These are phyloP conservation scores for Prosopocoilus inquinatus DNA, from an alignment of 2,888 invertebrate species.

Conservation along the genomic window DNA sequence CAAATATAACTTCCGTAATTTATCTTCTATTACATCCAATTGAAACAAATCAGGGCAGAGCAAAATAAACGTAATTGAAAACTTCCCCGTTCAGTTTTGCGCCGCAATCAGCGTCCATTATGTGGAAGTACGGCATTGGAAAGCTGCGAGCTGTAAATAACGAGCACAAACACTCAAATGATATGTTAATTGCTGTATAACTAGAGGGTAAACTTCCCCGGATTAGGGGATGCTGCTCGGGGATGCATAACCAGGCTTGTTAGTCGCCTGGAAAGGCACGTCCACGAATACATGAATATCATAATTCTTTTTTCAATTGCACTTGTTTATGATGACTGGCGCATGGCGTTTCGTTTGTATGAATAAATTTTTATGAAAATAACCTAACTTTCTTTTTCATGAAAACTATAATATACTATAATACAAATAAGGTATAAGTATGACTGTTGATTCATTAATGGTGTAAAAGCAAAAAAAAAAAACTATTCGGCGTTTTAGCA, in stretches of 20 bases:
- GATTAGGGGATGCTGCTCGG: slow-evolving; percentile 1
- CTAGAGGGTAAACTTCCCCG: slow-evolving; percentile 40
- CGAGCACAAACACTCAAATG: slow-evolving; percentile 45
- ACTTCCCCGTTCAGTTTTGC: slow-evolving; percentile 36
- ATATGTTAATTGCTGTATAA: slow-evolving; percentile 47
- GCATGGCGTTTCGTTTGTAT: no score
- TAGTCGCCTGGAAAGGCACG: slow-evolving; percentile 46
- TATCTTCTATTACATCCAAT: slow-evolving; percentile 37
- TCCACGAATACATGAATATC: slow-evolving; percentile 46
- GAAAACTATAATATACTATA: no score
- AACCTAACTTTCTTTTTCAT: no score
- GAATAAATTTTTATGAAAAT: no score
- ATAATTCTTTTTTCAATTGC: slow-evolving; percentile 6
- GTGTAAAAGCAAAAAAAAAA: no score
- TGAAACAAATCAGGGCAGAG: slow-evolving; percentile 36
- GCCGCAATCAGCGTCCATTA: slow-evolving; percentile 46
- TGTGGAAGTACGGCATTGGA: slow-evolving; percentile 33
- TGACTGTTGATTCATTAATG: no score
- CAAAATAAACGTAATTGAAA: slow-evolving; percentile 42
- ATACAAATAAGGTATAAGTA: no score
- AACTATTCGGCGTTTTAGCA: no score
- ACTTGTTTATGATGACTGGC: no score
- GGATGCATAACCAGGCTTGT: slow-evolving; percentile 32
- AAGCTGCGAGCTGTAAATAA: slow-evolving; percentile 37
- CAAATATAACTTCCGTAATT: slow-evolving; percentile 26